A percentile compares a stretch with the other conserved stretches of the same genome.
Evolutionary conservation across 1,140 invertebrate genomes (phyloP).

Genomic region (Mycetomoellerius zeteki): DNA sequence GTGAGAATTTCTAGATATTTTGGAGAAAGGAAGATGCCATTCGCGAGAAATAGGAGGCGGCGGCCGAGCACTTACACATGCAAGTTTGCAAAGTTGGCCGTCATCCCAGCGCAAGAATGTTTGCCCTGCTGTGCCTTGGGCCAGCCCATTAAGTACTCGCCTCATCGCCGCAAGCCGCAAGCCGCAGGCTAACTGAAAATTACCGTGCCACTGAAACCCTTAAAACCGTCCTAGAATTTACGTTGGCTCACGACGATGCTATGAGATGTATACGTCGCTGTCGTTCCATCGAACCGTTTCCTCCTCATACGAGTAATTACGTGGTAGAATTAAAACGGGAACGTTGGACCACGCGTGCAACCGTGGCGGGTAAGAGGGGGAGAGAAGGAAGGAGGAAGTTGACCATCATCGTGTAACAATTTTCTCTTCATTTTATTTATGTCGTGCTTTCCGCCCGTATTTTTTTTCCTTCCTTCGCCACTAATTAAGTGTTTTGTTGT

Average conservation of each 20-base stretch:
- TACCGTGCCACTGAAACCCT: constrained; percentile 64
- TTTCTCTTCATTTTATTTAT: constrained; percentile 35
- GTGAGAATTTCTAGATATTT: not conserved
- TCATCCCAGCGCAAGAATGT: constrained; percentile 58
- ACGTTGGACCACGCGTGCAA: constrained; percentile 22
- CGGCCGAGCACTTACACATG: constrained; percentile 24
- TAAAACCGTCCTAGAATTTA: constrained; percentile 59
- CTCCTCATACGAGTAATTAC: constrained; percentile 54
- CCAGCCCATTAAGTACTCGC: constrained; percentile 61
- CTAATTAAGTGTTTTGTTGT: constrained; percentile 50
- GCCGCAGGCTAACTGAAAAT: constrained; percentile 64
- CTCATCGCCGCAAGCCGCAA: constrained; percentile 61
- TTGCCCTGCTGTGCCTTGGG: constrained; percentile 55
- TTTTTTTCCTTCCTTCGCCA: constrained; percentile 4
- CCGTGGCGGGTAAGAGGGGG: not conserved
- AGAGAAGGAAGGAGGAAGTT: not conserved
- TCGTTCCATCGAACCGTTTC: not conserved
- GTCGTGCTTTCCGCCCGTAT: constrained; percentile 30
- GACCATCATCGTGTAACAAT: constrained; percentile 49
- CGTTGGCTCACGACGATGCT: constrained; percentile 24
- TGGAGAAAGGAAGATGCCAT: not conserved
- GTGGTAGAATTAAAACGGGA: constrained; percentile 55
- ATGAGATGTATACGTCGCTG: constrained; percentile 29
- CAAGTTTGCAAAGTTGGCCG: constrained; percentile 54
- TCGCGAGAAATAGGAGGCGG: not conserved